A percentile compares a stretch with the other conserved stretches of the same genome.
These are phyloP conservation scores for Polyploca ridens DNA, from an alignment of 2,888 invertebrate species.

Conservation along the genomic window DNA sequence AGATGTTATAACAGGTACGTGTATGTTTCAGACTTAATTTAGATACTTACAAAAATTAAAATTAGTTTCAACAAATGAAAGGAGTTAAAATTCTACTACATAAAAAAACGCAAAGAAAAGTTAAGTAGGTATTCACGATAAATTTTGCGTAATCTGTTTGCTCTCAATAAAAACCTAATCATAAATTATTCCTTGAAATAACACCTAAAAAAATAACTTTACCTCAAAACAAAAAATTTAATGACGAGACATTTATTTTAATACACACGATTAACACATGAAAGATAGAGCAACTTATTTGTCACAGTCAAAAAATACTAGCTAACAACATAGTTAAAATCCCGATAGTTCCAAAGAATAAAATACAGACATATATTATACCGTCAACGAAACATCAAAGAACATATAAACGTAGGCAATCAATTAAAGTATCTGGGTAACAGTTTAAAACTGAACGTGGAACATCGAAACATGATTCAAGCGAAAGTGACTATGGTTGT, in stretches of 20 bases:
- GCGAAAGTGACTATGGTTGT: not conserved
- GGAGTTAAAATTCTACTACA: not conserved
- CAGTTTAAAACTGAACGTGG: constrained; percentile 24
- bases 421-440: constrained; percentile 48
- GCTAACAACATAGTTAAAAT: constrained; percentile 6
- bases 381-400: constrained; percentile 42
- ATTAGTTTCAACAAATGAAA: too few relatives aligned
- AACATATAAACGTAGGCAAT: constrained; percentile 36
- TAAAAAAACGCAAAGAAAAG: not conserved
- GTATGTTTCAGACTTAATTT: not conserved
- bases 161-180: not conserved
- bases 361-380: constrained; percentile 32
- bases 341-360: constrained; percentile 16
- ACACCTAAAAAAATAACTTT: constrained; percentile 13
- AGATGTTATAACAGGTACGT: constrained; percentile 26
- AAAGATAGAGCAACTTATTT: not conserved
- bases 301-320: constrained; percentile 21
- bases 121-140: not conserved
- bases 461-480: constrained; percentile 19
- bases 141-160: not conserved
- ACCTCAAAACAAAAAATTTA: constrained; percentile 22
- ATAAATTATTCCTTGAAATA: constrained; percentile 24
- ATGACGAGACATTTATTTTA: constrained; percentile 18
- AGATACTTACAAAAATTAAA: not conserved
- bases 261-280: constrained; percentile 7